Evolutionary conservation across 2,797 vertebrate species (phyloP).

Genomic region (Avahi laniger): DNA sequence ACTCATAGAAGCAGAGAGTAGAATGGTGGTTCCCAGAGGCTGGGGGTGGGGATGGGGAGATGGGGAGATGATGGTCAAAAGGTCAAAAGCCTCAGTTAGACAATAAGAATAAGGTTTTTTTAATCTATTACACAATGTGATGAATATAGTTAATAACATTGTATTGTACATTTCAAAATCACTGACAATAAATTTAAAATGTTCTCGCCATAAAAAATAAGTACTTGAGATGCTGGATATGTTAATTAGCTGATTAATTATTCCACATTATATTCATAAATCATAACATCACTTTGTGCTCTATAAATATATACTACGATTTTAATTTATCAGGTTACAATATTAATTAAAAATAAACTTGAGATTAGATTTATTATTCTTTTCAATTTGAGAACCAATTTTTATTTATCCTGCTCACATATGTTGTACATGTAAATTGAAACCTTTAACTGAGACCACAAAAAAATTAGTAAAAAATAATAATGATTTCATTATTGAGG

Average conservation of each 20-base stretch:
- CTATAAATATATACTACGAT: not conserved
- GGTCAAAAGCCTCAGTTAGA: not conserved
- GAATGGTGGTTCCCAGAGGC: not conserved
- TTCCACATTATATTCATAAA: not conserved
- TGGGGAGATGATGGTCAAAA: not conserved
- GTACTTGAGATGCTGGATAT: not conserved
- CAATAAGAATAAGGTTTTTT: not conserved
- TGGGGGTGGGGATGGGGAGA: not conserved
- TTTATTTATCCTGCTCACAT: not conserved
- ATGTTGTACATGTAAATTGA: not conserved
- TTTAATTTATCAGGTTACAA: not conserved
- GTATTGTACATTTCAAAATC: not conserved
- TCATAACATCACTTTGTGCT: not conserved
- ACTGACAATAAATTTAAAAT: not conserved
- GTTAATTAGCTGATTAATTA: not conserved
- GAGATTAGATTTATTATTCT: not conserved
- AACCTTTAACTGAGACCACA: not conserved
- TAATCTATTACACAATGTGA: not conserved
- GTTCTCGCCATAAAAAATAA: not conserved
- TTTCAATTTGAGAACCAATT: not conserved
- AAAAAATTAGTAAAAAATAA: not conserved
- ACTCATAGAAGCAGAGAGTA: not conserved
- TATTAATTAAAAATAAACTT: not conserved
- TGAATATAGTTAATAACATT: not conserved
- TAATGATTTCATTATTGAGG: not conserved